Evolutionary conservation across 2,113 vertebrate species (phyloP).

Genomic region (Notiomystis cincta): DNA sequence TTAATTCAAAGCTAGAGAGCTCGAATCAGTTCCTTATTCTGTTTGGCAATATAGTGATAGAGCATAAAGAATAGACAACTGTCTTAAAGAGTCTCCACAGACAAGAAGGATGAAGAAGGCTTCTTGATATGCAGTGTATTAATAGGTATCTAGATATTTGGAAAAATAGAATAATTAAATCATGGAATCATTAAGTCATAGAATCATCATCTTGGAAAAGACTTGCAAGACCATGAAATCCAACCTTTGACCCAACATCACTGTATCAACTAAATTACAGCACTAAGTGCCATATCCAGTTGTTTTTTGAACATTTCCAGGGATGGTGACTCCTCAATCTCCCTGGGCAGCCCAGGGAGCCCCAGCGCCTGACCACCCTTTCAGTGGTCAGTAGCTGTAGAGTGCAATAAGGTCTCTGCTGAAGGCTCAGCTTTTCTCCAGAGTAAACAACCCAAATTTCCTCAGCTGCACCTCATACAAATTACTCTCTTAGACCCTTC

Average conservation of each 20-base stretch:
- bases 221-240: not conserved
- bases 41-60: not conserved
- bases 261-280: not conserved
- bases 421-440: not conserved
- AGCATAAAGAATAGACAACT: not conserved
- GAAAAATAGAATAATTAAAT: not conserved
- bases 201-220: not conserved
- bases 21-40: constrained; percentile 35
- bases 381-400: not conserved
- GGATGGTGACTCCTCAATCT: no score
- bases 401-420: not conserved
- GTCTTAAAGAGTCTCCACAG: not conserved
- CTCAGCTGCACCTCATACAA: not conserved
- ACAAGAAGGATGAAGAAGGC: not conserved
- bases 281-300: not conserved
- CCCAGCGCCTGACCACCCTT: fast-evolving
- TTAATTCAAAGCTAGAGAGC: constrained; percentile 26
- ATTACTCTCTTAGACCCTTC: not conserved
- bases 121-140: not conserved
- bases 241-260: not conserved
- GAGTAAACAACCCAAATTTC: not conserved
- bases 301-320: not conserved
- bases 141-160: not conserved
- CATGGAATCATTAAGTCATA: not conserved
- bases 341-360: not conserved